Percentiles rank a stretch among this genome's conserved stretches.
These are phyloP conservation scores for Castor canadensis DNA, from an alignment of 2,113 vertebrate species.

Conservation along the genomic window DNA sequence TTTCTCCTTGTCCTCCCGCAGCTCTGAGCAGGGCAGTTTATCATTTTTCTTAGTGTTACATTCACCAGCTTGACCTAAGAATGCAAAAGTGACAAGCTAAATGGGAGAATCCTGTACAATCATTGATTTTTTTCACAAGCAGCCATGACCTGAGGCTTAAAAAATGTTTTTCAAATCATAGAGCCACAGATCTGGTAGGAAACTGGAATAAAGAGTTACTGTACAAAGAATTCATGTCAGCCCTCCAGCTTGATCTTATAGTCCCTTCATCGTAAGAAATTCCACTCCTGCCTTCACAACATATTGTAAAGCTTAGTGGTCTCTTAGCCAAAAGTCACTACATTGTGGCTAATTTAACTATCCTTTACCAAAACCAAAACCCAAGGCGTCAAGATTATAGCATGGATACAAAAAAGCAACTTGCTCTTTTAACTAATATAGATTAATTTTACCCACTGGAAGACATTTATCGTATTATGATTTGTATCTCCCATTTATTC, in stretches of 20 bases:
- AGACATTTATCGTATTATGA: background rate
- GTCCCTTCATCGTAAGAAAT: background rate
- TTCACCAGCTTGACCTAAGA: conserved; percentile 56
- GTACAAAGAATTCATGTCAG: background rate
- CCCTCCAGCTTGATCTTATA: background rate
- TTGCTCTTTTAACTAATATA: background rate
- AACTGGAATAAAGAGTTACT: background rate
- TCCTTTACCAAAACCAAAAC: background rate
- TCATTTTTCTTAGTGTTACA: conserved; percentile 37
- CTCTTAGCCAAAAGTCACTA: background rate
- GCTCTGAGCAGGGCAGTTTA: background rate
- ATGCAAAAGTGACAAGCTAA: conserved; percentile 63
- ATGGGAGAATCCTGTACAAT: background rate
- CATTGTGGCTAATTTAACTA: background rate
- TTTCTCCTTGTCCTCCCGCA: background rate
- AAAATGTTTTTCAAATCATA: conserved; percentile 56
- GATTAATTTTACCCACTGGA: background rate
- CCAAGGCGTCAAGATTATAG: background rate
- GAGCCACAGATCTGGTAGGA: conserved; percentile 22
- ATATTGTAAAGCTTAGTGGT: background rate
- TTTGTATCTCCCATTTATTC: background rate
- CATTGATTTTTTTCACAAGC: conserved; percentile 62
- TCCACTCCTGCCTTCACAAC: background rate
- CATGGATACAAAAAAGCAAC: background rate
- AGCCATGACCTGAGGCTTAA: background rate